Evolutionary conservation across 2,888 invertebrate genomes (phyloP), one percentile per base, ranked within the genome.

Genomic region (Epirrhoe tristata): DNA sequence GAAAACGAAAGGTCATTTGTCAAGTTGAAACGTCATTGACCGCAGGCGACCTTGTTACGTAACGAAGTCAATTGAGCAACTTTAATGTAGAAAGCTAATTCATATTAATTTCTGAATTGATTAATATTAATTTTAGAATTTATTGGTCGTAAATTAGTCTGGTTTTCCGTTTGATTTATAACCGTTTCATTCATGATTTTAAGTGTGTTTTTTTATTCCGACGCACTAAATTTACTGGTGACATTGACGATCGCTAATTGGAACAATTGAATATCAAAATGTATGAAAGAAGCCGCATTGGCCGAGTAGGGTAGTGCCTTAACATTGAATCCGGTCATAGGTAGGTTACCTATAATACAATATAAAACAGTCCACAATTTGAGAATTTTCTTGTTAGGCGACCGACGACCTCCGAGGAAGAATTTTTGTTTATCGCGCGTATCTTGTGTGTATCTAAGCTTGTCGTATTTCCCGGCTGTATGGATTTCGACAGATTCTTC

Each of bases 21-120:
- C 67, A 67, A 67, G 67, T 67, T 67, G 60, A 64, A 64, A 54
- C 48, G 67, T 60, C 67, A 67, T 60, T 43, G 64, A 58, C 68
- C 68, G 59, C 55, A 46, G 1, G 51, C 46, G 68, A 68, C 68
- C 68, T 68, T 68, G 68, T 68, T 68, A 31, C 58, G 36, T 61
- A 61, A 65, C 57, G 63, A 67, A 64, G 58, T 64, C 50, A 64
- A 39, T 58, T 67, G 60, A 60, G 57, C n/a, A 48, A 57, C 53
- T 60, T 14, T 50, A 51, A 24, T 63, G 56, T 59, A 59, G 67
- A 67, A 67, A 67, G 59, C 59, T 55, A 1, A 48, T 63, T n/a
- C 48, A 39, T 55, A 58, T 58, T 54, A 39, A 66, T 62, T 48
- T 58, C 17, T 31, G 6, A 12, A 58, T 61, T 55, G 8, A 48